Base-by-base conservation (phyloP, 2,888 invertebrate genomes). In the Chrysodeixis includens region DNA sequence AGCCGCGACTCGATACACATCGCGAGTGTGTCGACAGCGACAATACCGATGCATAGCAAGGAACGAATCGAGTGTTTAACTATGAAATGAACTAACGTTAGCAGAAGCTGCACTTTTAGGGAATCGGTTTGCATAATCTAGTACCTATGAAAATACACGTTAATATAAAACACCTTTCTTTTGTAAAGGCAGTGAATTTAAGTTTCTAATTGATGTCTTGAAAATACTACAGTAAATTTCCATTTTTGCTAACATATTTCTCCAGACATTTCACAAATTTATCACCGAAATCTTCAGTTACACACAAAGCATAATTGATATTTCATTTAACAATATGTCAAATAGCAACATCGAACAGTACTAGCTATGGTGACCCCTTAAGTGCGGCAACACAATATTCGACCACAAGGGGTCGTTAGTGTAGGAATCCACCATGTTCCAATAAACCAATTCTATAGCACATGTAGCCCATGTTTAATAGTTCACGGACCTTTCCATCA, bases 401-500 rank as follows among this genome's bases (percentile, higher is more conserved):
- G 12, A 30, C 74, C 66, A 30, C 74, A 64, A 66, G 65, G 54
- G 56, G 32, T 61, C 65, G 59, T 74, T 62, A 60, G 40, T 12
- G 26, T 55, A 69, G 65, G 70, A 66, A 70, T 69, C 74, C 56
- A 58, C 62, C 49, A 72, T 72, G 54, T 77, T 79, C 75, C 78
- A 79, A 79, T 79, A 79, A 74, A 58, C 79, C 59, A 62, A 68
- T 69, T 60, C 51, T 18, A 14, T 18, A 56, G 57, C 59, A 66
- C 54, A 76, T 4, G 26, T 6, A 26, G 6, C 26, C n/a, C 60
- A 70, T 75, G 65, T 65, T 56, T 76, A 74, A 77, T 77, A 62
- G 69, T 76, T 74, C 79, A 30, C 20, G 18, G 53, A 68, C 74
- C 78, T 64, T 62, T 66, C 68, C 62, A 69, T 71, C 71, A 78